These are phyloP conservation scores for Tipula confusa DNA, from an alignment of 2,888 invertebrate genomes.

Conservation along the genomic window DNA sequence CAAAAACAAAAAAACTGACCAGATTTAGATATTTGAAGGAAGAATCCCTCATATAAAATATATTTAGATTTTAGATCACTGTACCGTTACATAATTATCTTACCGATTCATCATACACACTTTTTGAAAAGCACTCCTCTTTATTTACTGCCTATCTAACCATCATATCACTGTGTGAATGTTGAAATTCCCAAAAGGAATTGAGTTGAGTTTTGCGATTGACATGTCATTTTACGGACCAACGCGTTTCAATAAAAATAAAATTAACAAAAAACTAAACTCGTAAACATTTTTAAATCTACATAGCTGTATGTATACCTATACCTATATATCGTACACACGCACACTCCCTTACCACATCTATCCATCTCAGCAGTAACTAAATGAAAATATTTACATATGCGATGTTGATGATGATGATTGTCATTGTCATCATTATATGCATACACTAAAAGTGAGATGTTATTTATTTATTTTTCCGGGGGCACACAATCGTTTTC, in stretches of 20 bases:
- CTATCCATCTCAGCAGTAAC: background rate
- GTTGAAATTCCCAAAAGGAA: background rate
- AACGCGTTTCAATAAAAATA: conserved; percentile 51
- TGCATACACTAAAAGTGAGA: background rate
- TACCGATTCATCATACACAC: background rate
- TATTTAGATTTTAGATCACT: background rate
- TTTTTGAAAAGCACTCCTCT: background rate
- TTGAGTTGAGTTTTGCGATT: conserved; percentile 44
- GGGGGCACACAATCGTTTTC: background rate
- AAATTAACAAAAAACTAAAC: background rate
- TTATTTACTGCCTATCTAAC: background rate
- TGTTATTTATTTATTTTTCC: background rate
- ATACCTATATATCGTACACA: background rate
- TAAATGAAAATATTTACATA: background rate
- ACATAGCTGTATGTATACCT: too few species aligned
- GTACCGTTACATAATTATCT: background rate
- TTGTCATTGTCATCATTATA: background rate
- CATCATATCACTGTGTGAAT: background rate
- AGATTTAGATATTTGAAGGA: background rate
- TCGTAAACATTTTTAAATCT: background rate
- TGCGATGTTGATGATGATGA: background rate
- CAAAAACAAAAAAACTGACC: background rate
- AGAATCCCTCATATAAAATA: background rate
- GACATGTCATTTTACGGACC: conserved; percentile 53
- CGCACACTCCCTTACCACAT: background rate